These are phyloP conservation scores for Bubo scandiacus DNA, from an alignment of 2,113 vertebrate genomes.

Conservation along the genomic window DNA sequence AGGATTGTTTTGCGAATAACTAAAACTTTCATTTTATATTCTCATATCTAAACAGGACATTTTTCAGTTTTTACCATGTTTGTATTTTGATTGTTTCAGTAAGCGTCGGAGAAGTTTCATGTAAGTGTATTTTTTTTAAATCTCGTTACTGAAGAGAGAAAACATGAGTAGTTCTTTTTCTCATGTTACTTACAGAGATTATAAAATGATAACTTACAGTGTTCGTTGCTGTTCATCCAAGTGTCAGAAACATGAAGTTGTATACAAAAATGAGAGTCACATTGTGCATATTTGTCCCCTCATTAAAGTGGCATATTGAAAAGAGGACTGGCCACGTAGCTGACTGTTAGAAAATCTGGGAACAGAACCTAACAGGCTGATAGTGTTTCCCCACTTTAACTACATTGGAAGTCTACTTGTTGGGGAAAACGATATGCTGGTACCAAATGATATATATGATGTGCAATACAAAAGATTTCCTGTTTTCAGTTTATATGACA, in stretches of 20 bases:
- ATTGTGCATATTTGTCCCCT: neutral
- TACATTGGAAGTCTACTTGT: neutral
- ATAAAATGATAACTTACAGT: neutral
- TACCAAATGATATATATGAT: constrained; percentile 2
- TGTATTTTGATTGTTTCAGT: neutral
- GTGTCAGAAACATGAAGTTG: neutral
- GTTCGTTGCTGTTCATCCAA: neutral
- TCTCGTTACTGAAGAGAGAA: neutral
- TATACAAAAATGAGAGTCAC: neutral
- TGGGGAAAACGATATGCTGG: neutral
- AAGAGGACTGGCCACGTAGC: neutral
- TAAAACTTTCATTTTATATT: neutral
- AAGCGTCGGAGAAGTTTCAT: neutral
- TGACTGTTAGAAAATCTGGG: neutral
- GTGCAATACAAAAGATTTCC: constrained; percentile 34
- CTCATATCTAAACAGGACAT: neutral
- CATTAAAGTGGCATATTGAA: neutral
- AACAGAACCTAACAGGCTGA: neutral
- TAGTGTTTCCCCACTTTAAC: neutral
- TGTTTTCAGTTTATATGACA: constrained; percentile 5
- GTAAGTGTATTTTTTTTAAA: neutral
- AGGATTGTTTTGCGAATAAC: neutral
- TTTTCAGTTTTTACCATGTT: neutral
- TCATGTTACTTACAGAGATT: neutral
- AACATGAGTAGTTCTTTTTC: fast-evolving